Base-by-base conservation (phyloP, 2,113 vertebrate genomes). In the Raja brachyura region DNA sequence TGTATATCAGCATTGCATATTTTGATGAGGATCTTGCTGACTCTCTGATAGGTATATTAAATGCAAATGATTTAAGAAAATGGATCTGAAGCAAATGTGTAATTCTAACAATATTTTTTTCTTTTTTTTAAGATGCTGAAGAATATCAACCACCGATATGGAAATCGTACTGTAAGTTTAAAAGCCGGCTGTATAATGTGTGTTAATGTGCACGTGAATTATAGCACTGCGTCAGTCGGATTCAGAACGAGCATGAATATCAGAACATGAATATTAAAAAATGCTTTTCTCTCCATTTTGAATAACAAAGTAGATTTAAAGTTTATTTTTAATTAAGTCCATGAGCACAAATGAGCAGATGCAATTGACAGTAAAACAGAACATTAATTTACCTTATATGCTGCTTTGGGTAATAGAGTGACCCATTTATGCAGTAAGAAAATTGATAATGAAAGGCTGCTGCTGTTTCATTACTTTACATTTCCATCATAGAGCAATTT, bases 131-230 rank as follows among this genome's bases (percentile, higher is more conserved):
- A 99, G 99, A 99, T 97, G 98, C 97, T 94, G 98, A 99, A 96
- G 99, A 99, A 94, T 99, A 98, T 95, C 99, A 99, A 94, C 98
- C 98, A 93, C 98, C 99, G 77, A 98, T 99, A 98, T 99, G 99
- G 99, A 99, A 99, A 96, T 99, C 98, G 33, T 99, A 99, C 96
- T 96, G 99, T 99, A 95, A 99, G 99, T 99, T 97, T 59, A 73
- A 94, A 25, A 73, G 10, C 68, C 54, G 68, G 68, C 14, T 54
- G 68, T 73, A 25, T 68, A 31, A 14, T 54, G 20, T 70, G 31
- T 20, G 2, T 92, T 92, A 48, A 18, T 73, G 3, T 54, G 25
- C 39, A 92, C 5, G 83, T 63, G 61, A 88, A 16, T 25, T 85
- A 59, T 85, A 61, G 28, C 13, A 61, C n/a, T 20, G n/a, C 59